Base-by-base conservation (phyloP, 2,113 vertebrate species). In the Thamnophis sirtalis region DNA sequence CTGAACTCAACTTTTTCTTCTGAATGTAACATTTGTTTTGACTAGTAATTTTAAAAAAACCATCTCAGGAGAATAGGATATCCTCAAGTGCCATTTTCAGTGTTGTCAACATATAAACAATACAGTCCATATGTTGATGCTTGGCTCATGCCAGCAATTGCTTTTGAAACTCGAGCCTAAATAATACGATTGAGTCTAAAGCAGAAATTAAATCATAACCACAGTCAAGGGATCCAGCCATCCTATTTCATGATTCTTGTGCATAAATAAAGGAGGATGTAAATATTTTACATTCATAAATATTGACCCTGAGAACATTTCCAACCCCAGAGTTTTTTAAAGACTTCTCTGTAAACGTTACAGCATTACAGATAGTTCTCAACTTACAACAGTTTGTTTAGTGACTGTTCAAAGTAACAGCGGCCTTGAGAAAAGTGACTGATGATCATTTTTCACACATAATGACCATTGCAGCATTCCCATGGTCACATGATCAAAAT, bases 21-120 rank as follows among this genome's bases (percentile, higher is more conserved):
- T 56, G 17, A 38, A 90, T 55, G 92, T 90, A 90, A 87, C 38
- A 68, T 63, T 68, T 93, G 43, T 92, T 87, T 91, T 91, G 86
- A 86, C 54, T 84, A 43, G 22, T 19, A 21, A 13, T 89, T n/a
- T 80, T 80, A 80, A 38, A 80, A 38, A 80, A 80, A 80, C n/a
- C n/a, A 80, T 38, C 33, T 80, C 73, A 80, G 33, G 73, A 7
- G 17, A 43, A 19, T 43, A 80, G 33, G 33, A 21, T 17, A 80
- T 43, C 3, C 3, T 49, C 48, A 43, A 43, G 33, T 24, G 33
- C 15, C 24, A 28, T 22, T 22, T 73, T 84, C 22, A 21, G 48
- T 58, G 54, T 58, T 86, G 53, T 43, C 53, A 85, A 43, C n/a
- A 58, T n/a, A 50, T 60, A 13, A 22, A 24, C 50, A 19, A 22